phyloP scores from a whole-genome alignment of 2,113 vertebrate genomes.

The Ictalurus furcatus region DNA sequence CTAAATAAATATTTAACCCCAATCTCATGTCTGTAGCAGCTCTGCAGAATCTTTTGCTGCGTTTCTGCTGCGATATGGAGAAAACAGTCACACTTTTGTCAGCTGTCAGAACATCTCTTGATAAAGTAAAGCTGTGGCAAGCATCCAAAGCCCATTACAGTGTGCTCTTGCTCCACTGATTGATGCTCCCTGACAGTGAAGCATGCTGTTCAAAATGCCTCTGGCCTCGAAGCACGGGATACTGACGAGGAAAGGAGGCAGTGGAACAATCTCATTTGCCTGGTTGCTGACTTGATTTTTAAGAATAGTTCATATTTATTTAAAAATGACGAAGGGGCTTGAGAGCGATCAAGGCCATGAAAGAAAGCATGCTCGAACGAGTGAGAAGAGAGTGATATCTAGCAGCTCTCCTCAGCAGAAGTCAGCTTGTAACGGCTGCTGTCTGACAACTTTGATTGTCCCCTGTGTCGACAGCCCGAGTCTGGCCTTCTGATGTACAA shows the following conservation, averaged over 20 bases:
- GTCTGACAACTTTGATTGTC: conserved; percentile 73
- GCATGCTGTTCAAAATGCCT: conserved; percentile 71
- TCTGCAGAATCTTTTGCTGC: conserved; percentile 20
- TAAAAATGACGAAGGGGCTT: conserved; percentile 57
- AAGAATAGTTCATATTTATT: conserved; percentile 70
- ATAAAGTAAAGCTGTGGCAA: conserved; percentile 71
- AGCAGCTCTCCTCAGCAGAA: conserved; percentile 66
- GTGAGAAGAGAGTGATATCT: conserved; percentile 57
- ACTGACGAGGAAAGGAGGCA: conserved; percentile 64
- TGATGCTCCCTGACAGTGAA: conserved; percentile 73
- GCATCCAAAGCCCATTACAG: conserved; percentile 77
- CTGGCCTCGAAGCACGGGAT: conserved; percentile 65
- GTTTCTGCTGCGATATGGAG: conserved; percentile 41
- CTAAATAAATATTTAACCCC: conserved; percentile 35
- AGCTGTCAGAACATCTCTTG: conserved; percentile 68
- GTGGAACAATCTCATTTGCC: conserved; percentile 78
- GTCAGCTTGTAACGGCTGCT: conserved; percentile 71
- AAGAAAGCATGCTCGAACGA: conserved; percentile 58
- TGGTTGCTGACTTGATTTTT: conserved; percentile 76
- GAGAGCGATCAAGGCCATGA: conserved; percentile 29
- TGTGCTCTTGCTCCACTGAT: conserved; percentile 70
- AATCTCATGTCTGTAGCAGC: background rate
- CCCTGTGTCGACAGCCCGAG: conserved; percentile 71
- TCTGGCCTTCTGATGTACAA: conserved; percentile 73
- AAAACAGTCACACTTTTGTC: conserved; percentile 58